phyloP scores from a whole-genome alignment of 2,113 vertebrate genomes.

The Cyprinodon tularosa region DNA sequence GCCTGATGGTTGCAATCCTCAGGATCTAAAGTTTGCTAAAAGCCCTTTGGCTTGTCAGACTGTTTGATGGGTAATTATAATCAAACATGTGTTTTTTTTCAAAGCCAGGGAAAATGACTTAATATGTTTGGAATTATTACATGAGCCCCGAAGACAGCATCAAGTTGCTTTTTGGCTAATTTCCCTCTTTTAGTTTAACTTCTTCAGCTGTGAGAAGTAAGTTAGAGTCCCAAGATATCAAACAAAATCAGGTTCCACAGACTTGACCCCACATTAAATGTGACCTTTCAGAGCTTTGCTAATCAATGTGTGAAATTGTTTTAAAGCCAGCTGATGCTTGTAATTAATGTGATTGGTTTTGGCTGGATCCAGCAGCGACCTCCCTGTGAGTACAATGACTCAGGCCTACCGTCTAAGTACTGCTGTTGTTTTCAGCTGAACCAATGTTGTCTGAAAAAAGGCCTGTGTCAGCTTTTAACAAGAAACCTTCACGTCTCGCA shows the following conservation, averaged over 20 bases:
- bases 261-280: slow-evolving; percentile 70
- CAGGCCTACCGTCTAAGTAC: slow-evolving; percentile 32
- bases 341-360: slow-evolving; percentile 62
- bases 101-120: slow-evolving; percentile 22
- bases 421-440: slow-evolving; percentile 41
- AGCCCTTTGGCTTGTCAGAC: slow-evolving; percentile 18
- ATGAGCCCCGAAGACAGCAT: slow-evolving; percentile 20
- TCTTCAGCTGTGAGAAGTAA: slow-evolving; percentile 34
- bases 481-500: slow-evolving; percentile 37
- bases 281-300: slow-evolving; percentile 67
- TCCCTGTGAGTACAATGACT: slow-evolving; percentile 60
- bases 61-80: slow-evolving; percentile 9
- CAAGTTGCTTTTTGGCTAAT: slow-evolving; percentile 16
- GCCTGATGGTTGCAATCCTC: slow-evolving; percentile 28
- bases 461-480: slow-evolving; percentile 30
- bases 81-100: slow-evolving; percentile 7
- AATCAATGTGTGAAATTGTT: slow-evolving; percentile 76
- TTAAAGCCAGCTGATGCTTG: slow-evolving; percentile 66
- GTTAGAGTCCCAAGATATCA: slow-evolving; percentile 40
- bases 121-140: slow-evolving; percentile 36
- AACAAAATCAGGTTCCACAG: slow-evolving; percentile 42
- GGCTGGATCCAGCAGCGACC: slow-evolving; percentile 43
- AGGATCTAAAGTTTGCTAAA: slow-evolving; percentile 27
- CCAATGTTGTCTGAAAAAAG: slow-evolving; percentile 37
- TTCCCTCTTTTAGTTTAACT: slow-evolving; percentile 26